phyloP scores from a whole-genome alignment of 2,797 vertebrate genomes.

The Cossypha polioptera region DNA sequence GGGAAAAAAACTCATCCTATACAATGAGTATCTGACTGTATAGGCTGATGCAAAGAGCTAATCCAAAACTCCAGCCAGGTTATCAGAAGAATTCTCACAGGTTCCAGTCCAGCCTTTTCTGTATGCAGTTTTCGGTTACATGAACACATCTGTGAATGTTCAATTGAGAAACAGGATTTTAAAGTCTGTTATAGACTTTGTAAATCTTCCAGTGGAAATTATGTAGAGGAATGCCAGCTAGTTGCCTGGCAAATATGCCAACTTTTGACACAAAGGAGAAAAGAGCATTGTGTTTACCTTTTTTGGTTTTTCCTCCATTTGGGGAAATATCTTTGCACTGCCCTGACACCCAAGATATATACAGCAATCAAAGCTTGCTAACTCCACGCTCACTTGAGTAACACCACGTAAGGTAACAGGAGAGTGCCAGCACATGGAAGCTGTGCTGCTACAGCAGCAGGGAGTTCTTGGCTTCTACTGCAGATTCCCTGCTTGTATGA shows the following conservation, averaged over 20 bases:
- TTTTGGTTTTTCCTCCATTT: neutral
- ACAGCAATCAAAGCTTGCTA: slow-evolving; percentile 10
- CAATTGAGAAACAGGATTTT: neutral
- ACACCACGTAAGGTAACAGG: neutral
- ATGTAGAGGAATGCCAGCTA: neutral
- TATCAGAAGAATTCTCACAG: neutral
- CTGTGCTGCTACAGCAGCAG: neutral
- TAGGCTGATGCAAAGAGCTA: neutral
- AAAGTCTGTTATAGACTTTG: neutral
- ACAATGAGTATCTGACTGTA: neutral
- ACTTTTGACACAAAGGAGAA: neutral
- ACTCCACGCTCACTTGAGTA: neutral
- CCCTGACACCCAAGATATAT: neutral
- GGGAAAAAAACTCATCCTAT: neutral
- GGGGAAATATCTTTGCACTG: neutral
- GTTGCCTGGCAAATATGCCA: neutral
- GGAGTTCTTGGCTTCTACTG: slow-evolving; percentile 55
- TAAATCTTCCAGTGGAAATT: neutral
- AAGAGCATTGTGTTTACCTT: neutral
- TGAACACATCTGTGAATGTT: neutral
- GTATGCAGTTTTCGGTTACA: neutral
- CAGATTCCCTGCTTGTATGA: slow-evolving; percentile 29
- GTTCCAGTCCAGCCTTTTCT: neutral
- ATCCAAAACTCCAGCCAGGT: neutral
- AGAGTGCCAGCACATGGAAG: neutral